A percentile compares a stretch with the other conserved stretches of the same genome.
phyloP scores from a whole-genome alignment of 1,140 invertebrate species.

The Calephelis nemesis region DNA sequence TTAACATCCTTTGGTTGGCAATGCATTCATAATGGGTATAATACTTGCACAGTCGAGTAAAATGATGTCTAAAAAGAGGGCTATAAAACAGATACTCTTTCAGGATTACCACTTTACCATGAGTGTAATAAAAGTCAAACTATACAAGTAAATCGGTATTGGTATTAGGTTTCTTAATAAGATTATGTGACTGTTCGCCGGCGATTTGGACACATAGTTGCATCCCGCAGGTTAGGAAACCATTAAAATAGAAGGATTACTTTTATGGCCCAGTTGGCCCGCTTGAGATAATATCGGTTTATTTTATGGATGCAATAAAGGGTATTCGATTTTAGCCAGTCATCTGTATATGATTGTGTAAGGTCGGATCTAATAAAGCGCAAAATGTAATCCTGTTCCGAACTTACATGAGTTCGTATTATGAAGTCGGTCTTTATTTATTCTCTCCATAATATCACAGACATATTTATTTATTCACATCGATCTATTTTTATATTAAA shows the following conservation, averaged over 20 bases:
- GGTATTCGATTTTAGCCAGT: slow-evolving; percentile 72
- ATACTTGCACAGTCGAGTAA: no score
- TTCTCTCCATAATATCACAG: not conserved
- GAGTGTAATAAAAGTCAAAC: no score
- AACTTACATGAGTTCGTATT: slow-evolving; percentile 13
- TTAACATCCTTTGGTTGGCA: no score
- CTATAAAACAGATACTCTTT: no score
- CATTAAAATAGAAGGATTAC: slow-evolving; percentile 77
- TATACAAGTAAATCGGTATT: not conserved
- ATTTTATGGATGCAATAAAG: slow-evolving; percentile 75
- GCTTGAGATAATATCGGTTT: slow-evolving; percentile 75
- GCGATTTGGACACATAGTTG: slow-evolving; percentile 49
- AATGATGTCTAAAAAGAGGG: no score
- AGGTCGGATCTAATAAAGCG: slow-evolving; percentile 42
- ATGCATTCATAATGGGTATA: no score
- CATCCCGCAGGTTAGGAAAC: slow-evolving; percentile 64
- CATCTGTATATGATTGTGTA: slow-evolving; percentile 62
- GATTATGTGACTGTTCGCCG: slow-evolving; percentile 18
- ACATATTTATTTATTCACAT: not conserved
- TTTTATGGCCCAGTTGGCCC: slow-evolving; percentile 71
- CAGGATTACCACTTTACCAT: no score
- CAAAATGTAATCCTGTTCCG: slow-evolving; percentile 27
- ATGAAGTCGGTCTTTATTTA: slow-evolving; percentile 18
- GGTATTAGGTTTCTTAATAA: slow-evolving; percentile 16
- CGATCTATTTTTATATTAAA: no score